phyloP scores from a whole-genome alignment of 2,888 invertebrate genomes.

The Temnothorax ravouxi region DNA sequence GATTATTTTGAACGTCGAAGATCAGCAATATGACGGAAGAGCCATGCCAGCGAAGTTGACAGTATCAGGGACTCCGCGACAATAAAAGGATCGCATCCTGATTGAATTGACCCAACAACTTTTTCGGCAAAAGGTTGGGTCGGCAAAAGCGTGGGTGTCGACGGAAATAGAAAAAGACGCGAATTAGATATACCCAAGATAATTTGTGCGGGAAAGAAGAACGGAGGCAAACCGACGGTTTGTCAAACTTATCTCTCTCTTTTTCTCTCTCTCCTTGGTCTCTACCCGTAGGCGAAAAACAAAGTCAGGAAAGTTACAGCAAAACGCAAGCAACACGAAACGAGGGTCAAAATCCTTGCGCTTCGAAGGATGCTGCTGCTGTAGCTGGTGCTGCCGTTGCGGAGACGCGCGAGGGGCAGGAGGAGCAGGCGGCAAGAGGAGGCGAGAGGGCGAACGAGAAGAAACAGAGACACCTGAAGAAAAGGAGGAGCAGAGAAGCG shows the following conservation, averaged over 20 bases:
- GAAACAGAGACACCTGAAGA: constrained; percentile 65
- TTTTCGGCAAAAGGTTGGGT: constrained; percentile 63
- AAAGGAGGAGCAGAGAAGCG: constrained; percentile 58
- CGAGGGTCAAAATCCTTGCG: constrained; percentile 86
- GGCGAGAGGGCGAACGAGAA: constrained; percentile 55
- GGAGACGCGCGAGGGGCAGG: constrained; percentile 62
- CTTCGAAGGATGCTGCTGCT: constrained; percentile 82
- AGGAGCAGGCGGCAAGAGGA: constrained; percentile 56
- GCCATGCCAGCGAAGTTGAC: constrained; percentile 40
- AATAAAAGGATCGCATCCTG: constrained; percentile 77
- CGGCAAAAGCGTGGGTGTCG: constrained; percentile 64
- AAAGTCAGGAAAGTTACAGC: constrained; percentile 84
- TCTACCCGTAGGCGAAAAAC: constrained; percentile 83
- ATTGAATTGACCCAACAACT: constrained; percentile 78
- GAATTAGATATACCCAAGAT: constrained; percentile 68
- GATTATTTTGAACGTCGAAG: neutral
- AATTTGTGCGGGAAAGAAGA: constrained; percentile 64
- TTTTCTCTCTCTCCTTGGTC: constrained; percentile 57
- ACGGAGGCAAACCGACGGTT: constrained; percentile 72
- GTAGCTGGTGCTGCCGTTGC: constrained; percentile 64
- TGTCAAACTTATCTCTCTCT: constrained; percentile 82
- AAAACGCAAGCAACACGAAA: constrained; percentile 85
- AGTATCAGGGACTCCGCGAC: constrained; percentile 78
- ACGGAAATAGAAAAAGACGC: constrained; percentile 69
- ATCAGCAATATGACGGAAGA: constrained; percentile 56